Evolutionary conservation across 2,797 vertebrate species (phyloP).

Genomic region (Hoplostethus mediterraneus): DNA sequence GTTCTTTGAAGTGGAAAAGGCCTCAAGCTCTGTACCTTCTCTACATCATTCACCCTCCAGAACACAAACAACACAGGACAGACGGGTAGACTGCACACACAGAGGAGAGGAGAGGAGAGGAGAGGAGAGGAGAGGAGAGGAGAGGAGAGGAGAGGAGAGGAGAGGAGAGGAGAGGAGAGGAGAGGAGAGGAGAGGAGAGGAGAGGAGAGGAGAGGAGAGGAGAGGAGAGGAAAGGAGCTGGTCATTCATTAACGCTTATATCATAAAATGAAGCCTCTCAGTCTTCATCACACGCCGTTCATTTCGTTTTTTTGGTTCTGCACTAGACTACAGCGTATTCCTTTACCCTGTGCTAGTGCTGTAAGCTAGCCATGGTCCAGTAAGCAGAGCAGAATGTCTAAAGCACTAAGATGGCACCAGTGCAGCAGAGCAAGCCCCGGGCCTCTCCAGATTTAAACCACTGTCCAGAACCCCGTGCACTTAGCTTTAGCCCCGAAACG

Average conservation of each 20-base stretch:
- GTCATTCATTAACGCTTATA: conserved; percentile 32
- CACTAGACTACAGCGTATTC: conserved; percentile 33
- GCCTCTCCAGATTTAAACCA: conserved; percentile 64
- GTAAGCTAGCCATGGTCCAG: conserved; percentile 37
- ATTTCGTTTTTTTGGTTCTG: conserved; percentile 7
- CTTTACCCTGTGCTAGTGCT: conserved; percentile 25
- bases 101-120: neutral
- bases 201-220: neutral
- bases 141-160: neutral
- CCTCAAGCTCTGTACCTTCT: conserved; percentile 81
- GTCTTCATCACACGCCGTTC: conserved; percentile 31
- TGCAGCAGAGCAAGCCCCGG: conserved; percentile 44
- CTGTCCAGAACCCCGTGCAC: conserved; percentile 64
- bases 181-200: neutral
- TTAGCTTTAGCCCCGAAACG: conserved; percentile 67
- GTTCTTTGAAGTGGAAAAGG: conserved; percentile 82
- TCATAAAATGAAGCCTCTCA: conserved; percentile 11
- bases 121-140: neutral
- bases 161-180: neutral
- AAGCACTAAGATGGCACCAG: conserved; percentile 55
- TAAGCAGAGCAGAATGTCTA: conserved; percentile 50
- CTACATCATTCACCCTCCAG: conserved; percentile 80
- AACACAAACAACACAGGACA: conserved; percentile 70
- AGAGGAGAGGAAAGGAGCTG: conserved; percentile 21
- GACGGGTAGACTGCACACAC: conserved; percentile 34